These are phyloP conservation scores for Dinothrombium tinctorium DNA, from an alignment of 1,140 invertebrate species.

Conservation along the genomic window DNA sequence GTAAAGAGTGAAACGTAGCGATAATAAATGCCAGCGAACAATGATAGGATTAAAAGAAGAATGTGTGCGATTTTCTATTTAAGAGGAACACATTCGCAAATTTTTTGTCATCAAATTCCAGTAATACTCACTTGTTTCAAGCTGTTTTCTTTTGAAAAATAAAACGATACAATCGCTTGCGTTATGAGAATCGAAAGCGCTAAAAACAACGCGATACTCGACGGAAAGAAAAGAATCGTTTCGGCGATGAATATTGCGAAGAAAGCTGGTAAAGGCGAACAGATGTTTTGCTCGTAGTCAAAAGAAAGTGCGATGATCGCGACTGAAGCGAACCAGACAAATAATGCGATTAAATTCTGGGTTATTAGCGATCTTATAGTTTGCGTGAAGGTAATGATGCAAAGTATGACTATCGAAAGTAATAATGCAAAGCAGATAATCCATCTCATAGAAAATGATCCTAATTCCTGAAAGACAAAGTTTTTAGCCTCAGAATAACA, in stretches of 20 bases:
- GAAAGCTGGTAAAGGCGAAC: slow-evolving; percentile 16
- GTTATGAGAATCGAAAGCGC: neutral
- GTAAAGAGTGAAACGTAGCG: slow-evolving; percentile 56
- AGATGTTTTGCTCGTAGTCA: slow-evolving; percentile 7
- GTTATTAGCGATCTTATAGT: slow-evolving; percentile 13
- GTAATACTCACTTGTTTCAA: slow-evolving; percentile 14
- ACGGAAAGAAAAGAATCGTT: slow-evolving; percentile 18
- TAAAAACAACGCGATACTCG: slow-evolving; percentile 14
- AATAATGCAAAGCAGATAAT: slow-evolving; percentile 14
- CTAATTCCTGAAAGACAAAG: neutral
- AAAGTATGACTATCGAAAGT: slow-evolving; percentile 13
- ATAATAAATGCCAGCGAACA: slow-evolving; percentile 58
- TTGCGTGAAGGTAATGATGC: slow-evolving; percentile 13
- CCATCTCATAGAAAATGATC: neutral
- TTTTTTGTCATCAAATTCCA: neutral
- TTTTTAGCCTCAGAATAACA: neutral
- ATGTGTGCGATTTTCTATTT: slow-evolving; percentile 5
- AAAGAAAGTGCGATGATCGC: slow-evolving; percentile 13
- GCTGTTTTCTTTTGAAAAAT: slow-evolving; percentile 12
- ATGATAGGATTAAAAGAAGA: slow-evolving; percentile 45
- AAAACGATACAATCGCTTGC: neutral
- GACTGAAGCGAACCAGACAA: slow-evolving; percentile 15
- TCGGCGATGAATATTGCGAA: slow-evolving; percentile 19
- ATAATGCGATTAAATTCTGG: slow-evolving; percentile 13
- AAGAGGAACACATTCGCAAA: neutral